These are phyloP conservation scores for Chamaea fasciata DNA, from an alignment of 2,113 vertebrate genomes.

Conservation along the genomic window DNA sequence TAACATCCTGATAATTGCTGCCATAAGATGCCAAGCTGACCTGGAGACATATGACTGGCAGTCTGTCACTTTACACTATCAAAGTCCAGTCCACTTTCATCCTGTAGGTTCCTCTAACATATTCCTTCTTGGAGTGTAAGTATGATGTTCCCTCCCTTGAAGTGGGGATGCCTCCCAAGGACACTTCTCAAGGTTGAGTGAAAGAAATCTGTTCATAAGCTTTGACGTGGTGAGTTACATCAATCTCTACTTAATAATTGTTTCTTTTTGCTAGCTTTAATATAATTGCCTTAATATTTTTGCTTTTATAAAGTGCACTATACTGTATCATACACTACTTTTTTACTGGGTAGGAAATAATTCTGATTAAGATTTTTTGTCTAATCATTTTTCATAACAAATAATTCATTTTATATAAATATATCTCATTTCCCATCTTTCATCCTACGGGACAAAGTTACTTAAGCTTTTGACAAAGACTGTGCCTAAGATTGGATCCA, in stretches of 20 bases:
- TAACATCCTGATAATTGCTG: neutral
- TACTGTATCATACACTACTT: neutral
- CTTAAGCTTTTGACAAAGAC: neutral
- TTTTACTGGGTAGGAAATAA: neutral
- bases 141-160: neutral
- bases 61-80: neutral
- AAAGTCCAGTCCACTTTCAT: neutral
- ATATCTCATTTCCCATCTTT: neutral
- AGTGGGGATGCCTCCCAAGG: too few relatives aligned
- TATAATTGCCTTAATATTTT: neutral
- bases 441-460: neutral
- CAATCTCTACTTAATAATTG: neutral
- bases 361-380: neutral
- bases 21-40: neutral
- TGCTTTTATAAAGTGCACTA: neutral
- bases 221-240: neutral
- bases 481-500: neutral
- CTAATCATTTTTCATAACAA: neutral
- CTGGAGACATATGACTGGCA: neutral
- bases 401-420: neutral
- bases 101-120: too few relatives aligned
- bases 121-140: neutral
- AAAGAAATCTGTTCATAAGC: neutral
- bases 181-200: rapidly evolving
- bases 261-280: neutral